phyloP scores from a whole-genome alignment of 2,797 vertebrate genomes.

The Eulemur coronatus region DNA sequence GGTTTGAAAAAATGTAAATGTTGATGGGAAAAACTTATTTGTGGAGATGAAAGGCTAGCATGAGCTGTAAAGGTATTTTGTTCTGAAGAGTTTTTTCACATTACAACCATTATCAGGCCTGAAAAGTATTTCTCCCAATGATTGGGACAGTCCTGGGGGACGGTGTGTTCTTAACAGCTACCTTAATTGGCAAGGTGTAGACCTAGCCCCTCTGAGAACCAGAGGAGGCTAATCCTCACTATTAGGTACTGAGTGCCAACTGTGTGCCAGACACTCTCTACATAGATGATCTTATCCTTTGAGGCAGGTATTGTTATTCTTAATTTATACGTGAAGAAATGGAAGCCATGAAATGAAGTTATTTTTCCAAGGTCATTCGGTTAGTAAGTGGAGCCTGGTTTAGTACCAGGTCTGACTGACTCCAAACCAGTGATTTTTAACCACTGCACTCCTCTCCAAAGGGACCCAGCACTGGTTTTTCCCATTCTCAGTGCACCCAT shows the following conservation, averaged over 20 bases:
- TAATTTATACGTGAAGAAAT: neutral
- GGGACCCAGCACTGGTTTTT: neutral
- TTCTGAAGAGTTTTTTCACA: neutral
- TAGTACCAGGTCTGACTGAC: neutral
- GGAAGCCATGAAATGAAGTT: neutral
- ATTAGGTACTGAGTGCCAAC: fast-evolving
- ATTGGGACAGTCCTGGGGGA: no score
- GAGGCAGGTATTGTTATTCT: neutral
- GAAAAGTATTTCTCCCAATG: neutral
- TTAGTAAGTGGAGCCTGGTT: neutral
- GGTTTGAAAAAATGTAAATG: neutral
- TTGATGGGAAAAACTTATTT: neutral
- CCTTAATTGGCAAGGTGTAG: neutral
- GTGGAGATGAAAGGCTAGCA: neutral
- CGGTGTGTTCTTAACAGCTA: neutral
- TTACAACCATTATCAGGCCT: neutral
- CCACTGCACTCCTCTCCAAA: neutral
- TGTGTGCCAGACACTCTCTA: neutral
- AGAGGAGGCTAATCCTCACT: neutral
- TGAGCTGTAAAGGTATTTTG: neutral
- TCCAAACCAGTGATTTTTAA: neutral
- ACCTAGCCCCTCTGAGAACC: neutral
- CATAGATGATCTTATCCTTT: neutral
- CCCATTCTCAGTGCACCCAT: neutral
- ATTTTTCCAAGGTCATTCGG: neutral